phyloP scores from a whole-genome alignment of 2,888 invertebrate genomes.

The Hymenopus coronatus region DNA sequence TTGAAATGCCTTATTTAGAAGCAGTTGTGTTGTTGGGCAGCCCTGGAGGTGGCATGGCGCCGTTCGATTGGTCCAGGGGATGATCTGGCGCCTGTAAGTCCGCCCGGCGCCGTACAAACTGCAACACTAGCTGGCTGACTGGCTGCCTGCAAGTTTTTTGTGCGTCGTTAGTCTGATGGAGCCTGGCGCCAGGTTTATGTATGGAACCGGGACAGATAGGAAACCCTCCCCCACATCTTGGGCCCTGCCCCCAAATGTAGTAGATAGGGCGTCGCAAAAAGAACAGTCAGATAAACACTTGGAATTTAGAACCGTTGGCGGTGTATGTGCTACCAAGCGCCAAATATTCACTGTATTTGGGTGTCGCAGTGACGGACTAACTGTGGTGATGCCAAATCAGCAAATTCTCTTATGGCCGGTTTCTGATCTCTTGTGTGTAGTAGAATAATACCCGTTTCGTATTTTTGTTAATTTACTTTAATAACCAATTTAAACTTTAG shows the following conservation, averaged over 20 bases:
- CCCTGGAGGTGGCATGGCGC: background rate
- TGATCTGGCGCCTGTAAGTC: background rate
- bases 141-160: background rate
- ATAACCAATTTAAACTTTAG: too few species aligned
- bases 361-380: background rate
- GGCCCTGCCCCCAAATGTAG: background rate
- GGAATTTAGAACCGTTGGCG: background rate
- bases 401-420: too few species aligned
- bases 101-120: background rate
- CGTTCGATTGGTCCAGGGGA: background rate
- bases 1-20: too few species aligned
- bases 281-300: background rate
- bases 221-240: background rate
- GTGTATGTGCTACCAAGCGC: background rate
- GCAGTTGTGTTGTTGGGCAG: background rate
- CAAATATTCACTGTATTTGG: background rate
- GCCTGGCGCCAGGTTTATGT: conserved; percentile 17
- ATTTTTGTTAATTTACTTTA: too few species aligned
- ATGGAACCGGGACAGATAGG: conserved; percentile 12
- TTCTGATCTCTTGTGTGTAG: too few species aligned
- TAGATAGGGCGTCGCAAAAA: background rate
- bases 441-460: too few species aligned
- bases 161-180: background rate
- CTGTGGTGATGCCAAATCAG: background rate
- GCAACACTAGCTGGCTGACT: background rate